Base-by-base conservation (phyloP, 2,888 invertebrate genomes). In the Cheilosia grossa region DNA sequence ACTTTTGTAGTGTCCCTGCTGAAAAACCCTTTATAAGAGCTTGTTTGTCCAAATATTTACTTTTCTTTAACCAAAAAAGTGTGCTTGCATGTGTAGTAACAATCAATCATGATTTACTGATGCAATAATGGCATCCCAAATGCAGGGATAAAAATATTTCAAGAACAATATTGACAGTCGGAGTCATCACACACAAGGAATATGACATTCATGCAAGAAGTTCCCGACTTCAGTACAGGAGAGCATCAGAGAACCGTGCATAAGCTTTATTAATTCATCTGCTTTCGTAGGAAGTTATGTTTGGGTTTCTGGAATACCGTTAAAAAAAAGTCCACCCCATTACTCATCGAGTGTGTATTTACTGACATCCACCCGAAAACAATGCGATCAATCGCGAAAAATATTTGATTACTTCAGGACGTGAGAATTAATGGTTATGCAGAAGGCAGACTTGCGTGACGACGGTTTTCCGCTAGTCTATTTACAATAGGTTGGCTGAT, bases 401-500 rank as follows among this genome's bases (percentile, higher is more conserved):
- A 27, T n/a, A 27, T 21, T 27, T 30, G 9, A 40, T 51, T 27
- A 19, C 47, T 51, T n/a, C 42, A 9, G 40, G 40, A 51, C 69
- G n/a, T 59, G 40, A 21, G 33, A 24, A 58, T 58, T 17, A 58
- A 58, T n/a, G 33, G 33, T 21, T 17, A 5, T n/a, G 9, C 37
- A 59, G 27, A 27, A 27, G 27, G 6, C 27, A 6, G 6, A 51
- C 19, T 37, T 56, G 33, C 24, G 13, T 13, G 10, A 1, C 37
- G 37, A 13, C 13, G 37, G 13, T 47, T 33, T 58, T 47, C 17
- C 6, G 47, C 9, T 24, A n/a, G 24, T 37, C 13, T 54, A 19
- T 69, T 56, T 59, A 49, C 70, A 53, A 19, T 4, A n/a, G 10
- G 21, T 37, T 74, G 47, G 30, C 44, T 69, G 56, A 30, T 44